A percentile compares a stretch with the other conserved stretches of the same genome.
phyloP scores from a whole-genome alignment of 2,888 invertebrate genomes.

The Habrosyne pyritoides region DNA sequence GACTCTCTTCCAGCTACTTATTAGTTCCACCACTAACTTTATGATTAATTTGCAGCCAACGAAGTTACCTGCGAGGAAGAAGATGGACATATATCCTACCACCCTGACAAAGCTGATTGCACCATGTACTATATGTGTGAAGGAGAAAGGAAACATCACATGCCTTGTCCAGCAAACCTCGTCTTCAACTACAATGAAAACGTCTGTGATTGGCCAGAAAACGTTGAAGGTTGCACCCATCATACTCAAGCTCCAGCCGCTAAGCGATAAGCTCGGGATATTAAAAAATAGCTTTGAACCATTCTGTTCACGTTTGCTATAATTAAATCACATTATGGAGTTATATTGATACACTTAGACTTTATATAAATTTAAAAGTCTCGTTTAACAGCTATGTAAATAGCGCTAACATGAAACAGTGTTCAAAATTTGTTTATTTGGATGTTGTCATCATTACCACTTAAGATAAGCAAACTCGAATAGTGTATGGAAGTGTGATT shows the following conservation, averaged over 20 bases:
- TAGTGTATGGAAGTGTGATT: background rate
- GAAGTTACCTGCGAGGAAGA: conserved; percentile 96
- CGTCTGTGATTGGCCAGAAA: conserved; percentile 98
- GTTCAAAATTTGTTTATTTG: conserved; percentile 34
- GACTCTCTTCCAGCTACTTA: too few species aligned
- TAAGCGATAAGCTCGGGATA: conserved; percentile 54
- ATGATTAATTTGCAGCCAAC: conserved; percentile 84
- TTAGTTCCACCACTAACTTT: background rate
- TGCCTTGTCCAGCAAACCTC: conserved; percentile 96
- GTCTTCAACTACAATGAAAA: conserved; percentile 97
- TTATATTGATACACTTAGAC: conserved; percentile 24
- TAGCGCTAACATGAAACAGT: conserved; percentile 39
- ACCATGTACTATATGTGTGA: conserved; percentile 98
- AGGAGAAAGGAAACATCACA: conserved; percentile 96
- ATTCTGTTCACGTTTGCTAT: conserved; percentile 31
- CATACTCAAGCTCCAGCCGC: conserved; percentile 80
- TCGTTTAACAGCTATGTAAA: conserved; percentile 36
- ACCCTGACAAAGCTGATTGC: conserved; percentile 94
- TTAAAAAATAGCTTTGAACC: conserved; percentile 23
- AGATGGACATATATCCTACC: conserved; percentile 97
- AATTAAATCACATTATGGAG: conserved; percentile 13
- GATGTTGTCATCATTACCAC: background rate
- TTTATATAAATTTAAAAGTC: conserved; percentile 32
- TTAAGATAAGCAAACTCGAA: background rate
- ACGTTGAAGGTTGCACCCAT: conserved; percentile 91